Percentiles rank a stretch among this genome's conserved stretches.
Conservation (phyloP, 2,888 invertebrate species). For the Apoda limacodes region DNA sequence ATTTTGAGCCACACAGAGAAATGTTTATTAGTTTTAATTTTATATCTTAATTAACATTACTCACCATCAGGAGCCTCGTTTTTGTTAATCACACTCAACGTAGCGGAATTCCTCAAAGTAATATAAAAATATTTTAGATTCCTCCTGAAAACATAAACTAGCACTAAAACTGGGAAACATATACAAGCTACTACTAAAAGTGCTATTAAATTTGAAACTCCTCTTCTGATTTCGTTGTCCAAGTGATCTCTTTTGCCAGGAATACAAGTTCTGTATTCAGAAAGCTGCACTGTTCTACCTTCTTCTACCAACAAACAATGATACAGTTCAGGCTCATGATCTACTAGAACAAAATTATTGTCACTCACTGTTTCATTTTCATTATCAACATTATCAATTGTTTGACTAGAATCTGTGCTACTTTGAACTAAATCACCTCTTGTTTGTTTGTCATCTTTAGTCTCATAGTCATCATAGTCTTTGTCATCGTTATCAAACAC, state of each 20-base stretch:
- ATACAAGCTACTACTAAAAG: constrained; percentile 29
- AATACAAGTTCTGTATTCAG: constrained; percentile 27
- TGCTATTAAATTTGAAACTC: constrained; percentile 23
- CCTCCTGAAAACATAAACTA: constrained; percentile 44
- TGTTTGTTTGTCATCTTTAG: constrained; percentile 11
- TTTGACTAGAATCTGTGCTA: too few species aligned
- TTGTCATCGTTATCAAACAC: too few species aligned
- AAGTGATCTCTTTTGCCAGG: constrained; percentile 11
- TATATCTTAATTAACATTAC: too few species aligned
- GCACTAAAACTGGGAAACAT: constrained; percentile 24
- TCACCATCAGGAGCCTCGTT: constrained; percentile 39
- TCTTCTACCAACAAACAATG: constrained; percentile 30
- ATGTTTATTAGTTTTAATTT: too few species aligned
- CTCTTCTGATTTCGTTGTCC: constrained; percentile 18
- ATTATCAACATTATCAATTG: too few species aligned
- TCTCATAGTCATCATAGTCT: too few species aligned
- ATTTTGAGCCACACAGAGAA: too few species aligned
- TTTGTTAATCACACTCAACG: constrained; percentile 64
- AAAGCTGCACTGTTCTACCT: constrained; percentile 23
- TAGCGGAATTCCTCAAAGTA: constrained; percentile 67
- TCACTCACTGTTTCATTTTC: constrained; percentile 18
- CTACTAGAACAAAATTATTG: constrained; percentile 33
- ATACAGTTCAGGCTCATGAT: constrained; percentile 29
- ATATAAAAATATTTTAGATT: constrained; percentile 71
- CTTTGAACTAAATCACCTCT: too few species aligned